These are phyloP conservation scores for Heliornis fulica DNA, from an alignment of 2,113 vertebrate species.

Conservation along the genomic window DNA sequence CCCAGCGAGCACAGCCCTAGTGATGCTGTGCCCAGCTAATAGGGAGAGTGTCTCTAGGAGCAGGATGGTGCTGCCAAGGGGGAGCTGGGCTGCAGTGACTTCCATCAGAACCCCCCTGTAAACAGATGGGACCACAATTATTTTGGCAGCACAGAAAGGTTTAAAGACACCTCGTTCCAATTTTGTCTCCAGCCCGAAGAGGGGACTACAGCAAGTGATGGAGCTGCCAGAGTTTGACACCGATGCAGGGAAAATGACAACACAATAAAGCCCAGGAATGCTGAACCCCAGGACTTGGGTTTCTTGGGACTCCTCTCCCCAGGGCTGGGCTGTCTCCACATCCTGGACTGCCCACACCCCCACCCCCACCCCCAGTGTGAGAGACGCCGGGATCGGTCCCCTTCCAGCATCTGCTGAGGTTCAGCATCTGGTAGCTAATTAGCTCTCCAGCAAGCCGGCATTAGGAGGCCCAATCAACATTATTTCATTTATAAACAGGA, in stretches of 20 bases:
- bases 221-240: background rate
- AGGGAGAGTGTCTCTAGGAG: background rate
- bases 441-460: background rate
- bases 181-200: background rate
- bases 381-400: background rate
- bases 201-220: background rate
- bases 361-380: accelerated
- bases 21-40: accelerated
- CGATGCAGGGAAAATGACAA: accelerated
- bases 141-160: background rate
- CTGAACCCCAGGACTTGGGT: accelerated
- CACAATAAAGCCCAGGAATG: background rate
- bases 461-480: background rate
- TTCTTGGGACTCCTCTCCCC: background rate
- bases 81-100: background rate
- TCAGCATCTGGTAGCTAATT: background rate
- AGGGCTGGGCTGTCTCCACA: background rate
- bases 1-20: accelerated
- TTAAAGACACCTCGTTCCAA: background rate
- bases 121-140: background rate
- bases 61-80: accelerated
- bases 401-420: background rate
- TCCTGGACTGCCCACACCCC: background rate
- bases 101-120: background rate
- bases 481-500: background rate